phyloP scores from a whole-genome alignment of 2,888 invertebrate genomes.

The Lydus trimaculatus region DNA sequence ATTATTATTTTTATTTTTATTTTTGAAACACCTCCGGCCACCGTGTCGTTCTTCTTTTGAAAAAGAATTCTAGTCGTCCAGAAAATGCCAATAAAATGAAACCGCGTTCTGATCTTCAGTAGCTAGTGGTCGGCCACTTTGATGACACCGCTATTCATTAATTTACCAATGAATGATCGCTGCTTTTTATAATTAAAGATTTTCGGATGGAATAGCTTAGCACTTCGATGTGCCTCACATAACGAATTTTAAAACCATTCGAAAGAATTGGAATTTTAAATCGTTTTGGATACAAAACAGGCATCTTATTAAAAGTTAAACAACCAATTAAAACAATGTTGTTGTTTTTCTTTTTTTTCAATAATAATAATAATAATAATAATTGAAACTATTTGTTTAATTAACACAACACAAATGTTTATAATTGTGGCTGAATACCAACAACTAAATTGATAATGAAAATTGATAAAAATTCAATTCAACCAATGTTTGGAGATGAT shows the following conservation, averaged over 20 bases:
- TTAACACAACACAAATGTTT: constrained; percentile 21
- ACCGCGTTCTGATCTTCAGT: constrained; percentile 46
- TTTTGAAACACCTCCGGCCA: constrained; percentile 50
- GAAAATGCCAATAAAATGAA: constrained; percentile 52
- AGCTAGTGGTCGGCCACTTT: constrained; percentile 48
- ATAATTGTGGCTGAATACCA: background rate
- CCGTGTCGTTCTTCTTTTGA: constrained; percentile 46
- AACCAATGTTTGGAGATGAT: background rate
- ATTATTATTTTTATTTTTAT: constrained; percentile 30
- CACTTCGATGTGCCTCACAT: constrained; percentile 48
- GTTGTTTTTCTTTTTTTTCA: background rate
- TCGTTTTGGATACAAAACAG: constrained; percentile 21
- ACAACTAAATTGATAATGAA: background rate
- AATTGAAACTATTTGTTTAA: constrained; percentile 20
- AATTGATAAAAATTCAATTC: constrained; percentile 2
- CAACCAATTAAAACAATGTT: constrained; percentile 18
- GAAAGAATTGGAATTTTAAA: constrained; percentile 41
- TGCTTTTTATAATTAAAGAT: constrained; percentile 45
- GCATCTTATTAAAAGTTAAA: constrained; percentile 32
- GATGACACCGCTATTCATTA: constrained; percentile 48
- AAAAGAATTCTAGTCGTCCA: constrained; percentile 47
- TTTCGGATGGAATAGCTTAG: constrained; percentile 48
- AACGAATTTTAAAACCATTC: constrained; percentile 37
- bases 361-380: constrained; percentile 13
- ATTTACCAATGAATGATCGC: constrained; percentile 47